Evolutionary conservation across 2,113 vertebrate genomes (phyloP), one percentile per base, ranked within the genome.

Genomic region (Trogon surrucura): DNA sequence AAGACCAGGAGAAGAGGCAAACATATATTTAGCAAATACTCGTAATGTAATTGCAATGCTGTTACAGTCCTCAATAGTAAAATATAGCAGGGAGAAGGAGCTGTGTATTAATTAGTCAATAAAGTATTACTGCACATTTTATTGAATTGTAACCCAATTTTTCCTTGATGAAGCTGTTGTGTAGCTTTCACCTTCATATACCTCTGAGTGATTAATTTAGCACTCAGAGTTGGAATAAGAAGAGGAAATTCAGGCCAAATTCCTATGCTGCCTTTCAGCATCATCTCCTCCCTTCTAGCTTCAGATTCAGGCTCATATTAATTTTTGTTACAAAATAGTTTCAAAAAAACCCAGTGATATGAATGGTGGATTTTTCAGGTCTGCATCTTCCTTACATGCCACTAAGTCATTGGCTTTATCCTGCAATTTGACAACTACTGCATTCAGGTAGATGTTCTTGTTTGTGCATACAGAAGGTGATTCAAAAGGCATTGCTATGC

Each of bases 131-230:
- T 58, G 38, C 69, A 51, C 47, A 16, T 93, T 96, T 97, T 96
- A 94, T 88, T 95, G 95, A 97, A 96, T 80, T 87, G 95, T 92
- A 96, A 95, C 93, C 93, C 91, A 96, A 41, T 95, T 97, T 97
- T 97, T 92, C 85, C 81, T 93, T 79, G 89, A 88, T 96, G 80
- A 27, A 89, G 92, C 94, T 93, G 93, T 94, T 82, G 66, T 73
- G 66, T 47, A 85, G 88, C 74, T 89, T 66, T 97, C 85, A 93
- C 87, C 72, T 92, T 83, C 90, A 1, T 51, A 91, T 96, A 97
- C 97, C 97, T 96, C 96, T 89, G 85, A 95, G 70, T 95, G 96
- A 97, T 97, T 97, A 96, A 97, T 97, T 97, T 73, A 95, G 69
- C 91, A 88, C 94, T 97, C 88, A 48, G 45, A 83, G 74, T 57